Evolutionary conservation across 2,888 invertebrate species (phyloP).

Genomic region (Drosophila ochracea): DNA sequence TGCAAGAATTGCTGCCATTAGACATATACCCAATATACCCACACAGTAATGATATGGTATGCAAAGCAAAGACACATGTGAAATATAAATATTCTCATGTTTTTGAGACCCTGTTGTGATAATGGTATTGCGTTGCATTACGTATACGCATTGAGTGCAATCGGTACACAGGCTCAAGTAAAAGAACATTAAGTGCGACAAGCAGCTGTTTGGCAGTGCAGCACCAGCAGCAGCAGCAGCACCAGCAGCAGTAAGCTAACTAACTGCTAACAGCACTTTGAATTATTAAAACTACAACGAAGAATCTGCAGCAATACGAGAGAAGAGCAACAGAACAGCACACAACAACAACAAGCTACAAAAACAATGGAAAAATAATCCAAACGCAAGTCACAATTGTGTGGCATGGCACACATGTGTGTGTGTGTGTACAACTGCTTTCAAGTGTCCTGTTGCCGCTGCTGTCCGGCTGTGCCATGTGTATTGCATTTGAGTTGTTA

Average conservation of each 20-base stretch:
- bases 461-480: constrained; percentile 6
- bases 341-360: neutral
- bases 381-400: constrained; percentile 37
- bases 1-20: neutral
- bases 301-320: constrained; percentile 10
- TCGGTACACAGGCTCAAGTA: constrained; percentile 43
- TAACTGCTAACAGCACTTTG: constrained; percentile 46
- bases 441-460: constrained; percentile 5
- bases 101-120: neutral
- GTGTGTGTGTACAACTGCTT: constrained; percentile 6
- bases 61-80: neutral
- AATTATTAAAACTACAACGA: constrained; percentile 72
- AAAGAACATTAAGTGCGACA: constrained; percentile 44
- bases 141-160: constrained; percentile 54
- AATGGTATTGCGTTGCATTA: constrained; percentile 8
- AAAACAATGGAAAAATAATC: constrained; percentile 2
- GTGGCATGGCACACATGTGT: constrained; percentile 24
- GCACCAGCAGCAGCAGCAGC: neutral
- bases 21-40: neutral
- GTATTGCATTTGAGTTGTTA: constrained; percentile 33
- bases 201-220: constrained; percentile 10
- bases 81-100: neutral
- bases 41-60: neutral
- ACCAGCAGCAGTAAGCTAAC: neutral
- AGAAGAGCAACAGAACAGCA: constrained; percentile 23